Evolutionary conservation across 2,888 invertebrate genomes (phyloP), one percentile per base, ranked within the genome.

Genomic region (Mythimna vitellina): DNA sequence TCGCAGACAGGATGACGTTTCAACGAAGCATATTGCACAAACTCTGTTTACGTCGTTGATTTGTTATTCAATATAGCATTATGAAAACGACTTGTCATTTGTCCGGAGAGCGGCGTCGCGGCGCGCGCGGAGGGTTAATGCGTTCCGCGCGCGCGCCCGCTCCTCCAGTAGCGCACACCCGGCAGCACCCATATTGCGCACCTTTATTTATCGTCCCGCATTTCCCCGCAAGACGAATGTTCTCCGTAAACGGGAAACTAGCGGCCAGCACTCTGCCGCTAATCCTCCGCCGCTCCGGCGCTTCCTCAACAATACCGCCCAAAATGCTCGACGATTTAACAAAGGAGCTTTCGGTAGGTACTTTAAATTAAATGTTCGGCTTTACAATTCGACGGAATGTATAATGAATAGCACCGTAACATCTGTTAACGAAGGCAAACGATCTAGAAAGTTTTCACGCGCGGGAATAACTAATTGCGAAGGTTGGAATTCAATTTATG

Each of bases 381-480:
- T 95, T 96, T 92, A 95, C 95, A 95, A 95, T 96, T 95, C 94
- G 95, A 96, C 92, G 94, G 96, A 96, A 96, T 96, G 95, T 96
- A 96, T 96, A 96, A 96, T 96, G 96, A 96, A 96, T 96, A 95
- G 95, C 95, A 93, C 95, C 95, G 96, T 95, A 96, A 96, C 96
- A 96, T 96, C 96, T 96, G 96, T 96, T 96, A 96, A 96, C 96
- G 96, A 96, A 96, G 95, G 96, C 96, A 94, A 95, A 95, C 95
- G 96, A 96, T 96, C 96, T 96, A 93, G 92, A 96, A 96, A 96
- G 96, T 96, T 96, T 95, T 96, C 96, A 96, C 96, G 96, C 96
- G 95, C 96, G 95, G 95, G 96, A 96, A 95, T 96, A 95, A 96
- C 96, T 96, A 96, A 96, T 96, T 96, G 96, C 96, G 95, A 96